These are phyloP conservation scores for Hecatera dysodea DNA, from an alignment of 2,888 invertebrate species.

Conservation along the genomic window DNA sequence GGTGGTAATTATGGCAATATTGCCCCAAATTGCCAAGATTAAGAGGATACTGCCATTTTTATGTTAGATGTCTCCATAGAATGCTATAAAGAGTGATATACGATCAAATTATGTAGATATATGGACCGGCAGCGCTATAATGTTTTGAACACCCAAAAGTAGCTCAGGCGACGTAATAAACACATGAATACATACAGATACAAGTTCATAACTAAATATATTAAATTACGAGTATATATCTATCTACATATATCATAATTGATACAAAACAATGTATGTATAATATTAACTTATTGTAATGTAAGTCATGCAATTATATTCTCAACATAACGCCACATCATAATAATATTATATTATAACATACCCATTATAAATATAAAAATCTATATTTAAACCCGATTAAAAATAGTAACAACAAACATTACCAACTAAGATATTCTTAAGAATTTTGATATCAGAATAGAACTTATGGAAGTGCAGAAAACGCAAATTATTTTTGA, in stretches of 20 bases:
- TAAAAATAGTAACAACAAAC: background rate
- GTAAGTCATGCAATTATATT: background rate
- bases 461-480: background rate
- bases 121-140: slow-evolving; percentile 6
- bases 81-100: slow-evolving; percentile 53
- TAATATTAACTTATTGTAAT: background rate
- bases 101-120: slow-evolving; percentile 41
- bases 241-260: too few relatives aligned
- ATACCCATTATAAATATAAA: background rate
- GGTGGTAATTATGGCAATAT: slow-evolving; percentile 46
- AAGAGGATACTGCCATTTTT: slow-evolving; percentile 44
- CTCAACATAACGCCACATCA: background rate
- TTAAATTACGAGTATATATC: too few relatives aligned
- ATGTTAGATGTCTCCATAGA: slow-evolving; percentile 34
- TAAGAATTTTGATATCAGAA: background rate
- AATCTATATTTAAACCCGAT: background rate
- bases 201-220: background rate
- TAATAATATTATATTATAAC: background rate
- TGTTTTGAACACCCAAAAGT: background rate
- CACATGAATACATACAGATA: background rate
- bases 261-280: background rate
- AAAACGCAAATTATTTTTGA: background rate
- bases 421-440: background rate
- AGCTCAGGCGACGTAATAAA: background rate
- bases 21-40: slow-evolving; percentile 49